Base-by-base conservation (phyloP, 2,113 vertebrate genomes). In the Lichenostomus cassidix region DNA sequence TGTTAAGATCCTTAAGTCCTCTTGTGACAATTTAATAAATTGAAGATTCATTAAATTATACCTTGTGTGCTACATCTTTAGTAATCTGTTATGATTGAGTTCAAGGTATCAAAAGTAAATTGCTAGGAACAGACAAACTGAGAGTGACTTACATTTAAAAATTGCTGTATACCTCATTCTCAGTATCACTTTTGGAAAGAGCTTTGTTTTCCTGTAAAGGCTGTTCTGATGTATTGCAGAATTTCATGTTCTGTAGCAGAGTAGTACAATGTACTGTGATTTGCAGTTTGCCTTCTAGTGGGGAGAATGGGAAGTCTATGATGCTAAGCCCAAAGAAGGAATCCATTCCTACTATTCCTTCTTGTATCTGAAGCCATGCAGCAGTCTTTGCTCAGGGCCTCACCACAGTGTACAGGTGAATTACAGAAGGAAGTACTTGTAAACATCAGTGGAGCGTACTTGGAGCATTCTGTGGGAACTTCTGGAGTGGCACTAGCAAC, bases 321-420 rank as follows among this genome's bases (percentile, higher is more conserved):
- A 15, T 69, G 50, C 16, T 28, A 25, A 81, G 9, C 8, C 47
- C 4, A 2, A 27, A 53, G 70, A 50, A 41, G 25, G 25, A 82
- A 39, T 80, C 41, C 14, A 3, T 83, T 89, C 35, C 20, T 83
- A 4, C 39, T 52, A 0, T 22, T 75, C 24, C 10, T 67, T 46
- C 8, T 87, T 80, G 6, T 63, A 15, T 47, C 58, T 85, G 35
- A 71, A 55, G 22, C 31, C 46, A 37, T 53, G 42, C 27, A 37
- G 17, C 22, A 29, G 24, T 33, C 37, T 65, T 74, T 92, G 31
- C 19, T 19, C 31, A 41, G 28, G 55, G 15, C 18, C 35, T 87
- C 11, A 25, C 7, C 5, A 3, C 46, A 75, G 55, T 7, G 2
- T 47, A 9, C 1, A 0, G 21, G 35, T 64, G 10, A 56, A n/a